These are phyloP conservation scores for Setipinna tenuifilis DNA, from an alignment of 2,797 vertebrate species.

Conservation along the genomic window DNA sequence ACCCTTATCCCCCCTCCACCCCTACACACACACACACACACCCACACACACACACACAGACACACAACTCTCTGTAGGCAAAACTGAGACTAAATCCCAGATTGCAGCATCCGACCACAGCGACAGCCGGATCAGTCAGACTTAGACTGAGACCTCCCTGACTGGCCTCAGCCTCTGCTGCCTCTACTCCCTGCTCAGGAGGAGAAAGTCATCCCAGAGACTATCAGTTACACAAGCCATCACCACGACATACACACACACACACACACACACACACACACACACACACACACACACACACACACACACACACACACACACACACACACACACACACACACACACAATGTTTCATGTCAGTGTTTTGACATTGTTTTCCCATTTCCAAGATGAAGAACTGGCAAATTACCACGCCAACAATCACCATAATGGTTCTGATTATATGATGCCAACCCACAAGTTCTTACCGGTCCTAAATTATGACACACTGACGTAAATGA, in stretches of 20 bases:
- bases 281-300: background rate
- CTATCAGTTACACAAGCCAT: background rate
- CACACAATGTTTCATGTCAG: background rate
- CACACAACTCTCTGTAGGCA: background rate
- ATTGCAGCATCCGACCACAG: background rate
- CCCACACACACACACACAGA: background rate
- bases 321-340: background rate
- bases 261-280: background rate
- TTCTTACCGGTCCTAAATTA: constrained; percentile 14
- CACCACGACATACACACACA: background rate
- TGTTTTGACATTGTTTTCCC: constrained; percentile 17
- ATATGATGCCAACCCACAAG: constrained; percentile 22
- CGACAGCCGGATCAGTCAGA: background rate
- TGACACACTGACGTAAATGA: background rate
- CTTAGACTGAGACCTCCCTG: background rate
- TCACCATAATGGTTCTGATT: constrained; percentile 1
- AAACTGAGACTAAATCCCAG: background rate
- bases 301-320: no score
- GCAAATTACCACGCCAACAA: background rate
- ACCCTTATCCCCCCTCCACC: no score
- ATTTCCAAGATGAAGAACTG: constrained; percentile 3
- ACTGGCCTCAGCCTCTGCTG: background rate
- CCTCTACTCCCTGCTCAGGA: background rate
- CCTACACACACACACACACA: no score
- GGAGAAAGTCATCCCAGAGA: background rate